Percentiles rank a stretch among this genome's conserved stretches.
Conservation (phyloP, 2,113 vertebrate species). For the Dascyllus trimaculatus region DNA sequence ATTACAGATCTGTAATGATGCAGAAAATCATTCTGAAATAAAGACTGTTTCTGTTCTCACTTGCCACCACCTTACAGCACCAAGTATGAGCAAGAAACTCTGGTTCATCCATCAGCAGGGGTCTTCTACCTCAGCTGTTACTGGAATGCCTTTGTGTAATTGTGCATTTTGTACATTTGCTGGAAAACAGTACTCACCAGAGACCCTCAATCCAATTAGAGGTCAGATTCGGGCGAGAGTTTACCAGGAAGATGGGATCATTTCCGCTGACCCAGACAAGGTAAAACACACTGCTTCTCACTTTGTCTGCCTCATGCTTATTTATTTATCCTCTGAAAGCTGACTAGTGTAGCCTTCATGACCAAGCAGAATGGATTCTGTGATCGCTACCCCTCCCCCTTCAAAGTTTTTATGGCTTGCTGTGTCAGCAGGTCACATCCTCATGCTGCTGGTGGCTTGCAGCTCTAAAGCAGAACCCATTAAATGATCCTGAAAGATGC, state of each 20-base stretch:
- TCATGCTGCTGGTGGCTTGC: neutral
- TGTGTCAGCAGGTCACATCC: slow-evolving; percentile 56
- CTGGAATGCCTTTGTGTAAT: neutral
- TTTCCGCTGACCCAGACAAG: slow-evolving; percentile 25
- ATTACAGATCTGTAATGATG: neutral
- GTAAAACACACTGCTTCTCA: neutral
- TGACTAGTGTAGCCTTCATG: slow-evolving; percentile 22
- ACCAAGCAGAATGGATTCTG: slow-evolving; percentile 33
- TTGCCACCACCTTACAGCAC: neutral
- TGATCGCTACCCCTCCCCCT: neutral
- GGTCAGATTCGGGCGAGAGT: slow-evolving; percentile 32
- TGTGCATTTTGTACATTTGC: slow-evolving; percentile 1
- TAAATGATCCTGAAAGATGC: slow-evolving; percentile 9
- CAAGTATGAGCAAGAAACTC: neutral
- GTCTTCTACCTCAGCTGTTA: slow-evolving; percentile 23
- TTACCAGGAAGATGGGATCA: slow-evolving; percentile 26
- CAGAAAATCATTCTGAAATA: too few relatives aligned
- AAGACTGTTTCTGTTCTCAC: neutral
- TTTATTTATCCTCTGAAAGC: slow-evolving; percentile 57
- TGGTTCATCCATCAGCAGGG: neutral
- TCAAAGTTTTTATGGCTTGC: slow-evolving; percentile 44
- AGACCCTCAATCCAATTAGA: slow-evolving; percentile 26
- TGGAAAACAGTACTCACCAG: slow-evolving; percentile 30
- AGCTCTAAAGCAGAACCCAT: slow-evolving; percentile 7
- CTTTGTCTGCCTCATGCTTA: slow-evolving; percentile 5